These are phyloP conservation scores for Crocallis elinguaria DNA, from an alignment of 2,888 invertebrate species.

Conservation along the genomic window DNA sequence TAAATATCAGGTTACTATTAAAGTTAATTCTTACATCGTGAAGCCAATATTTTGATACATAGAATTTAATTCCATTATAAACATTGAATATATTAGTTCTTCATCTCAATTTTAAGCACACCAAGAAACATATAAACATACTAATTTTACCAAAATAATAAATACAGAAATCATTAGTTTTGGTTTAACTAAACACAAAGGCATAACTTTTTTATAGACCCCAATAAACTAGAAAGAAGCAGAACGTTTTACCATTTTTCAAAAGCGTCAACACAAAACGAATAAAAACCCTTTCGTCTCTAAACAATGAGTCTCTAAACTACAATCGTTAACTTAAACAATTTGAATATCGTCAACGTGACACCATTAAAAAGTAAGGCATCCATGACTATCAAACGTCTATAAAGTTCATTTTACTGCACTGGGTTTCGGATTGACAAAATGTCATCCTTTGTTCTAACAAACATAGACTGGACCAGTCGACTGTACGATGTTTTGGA, in stretches of 20 bases:
- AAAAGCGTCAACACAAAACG: constrained; percentile 4
- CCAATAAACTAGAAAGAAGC: constrained; percentile 13
- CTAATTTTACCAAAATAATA: not conserved
- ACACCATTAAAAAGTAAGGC: constrained; percentile 4
- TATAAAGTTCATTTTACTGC: not conserved
- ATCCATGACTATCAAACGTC: not conserved
- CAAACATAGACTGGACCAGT: too few relatives aligned
- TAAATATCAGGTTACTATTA: too few relatives aligned
- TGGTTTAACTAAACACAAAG: not conserved
- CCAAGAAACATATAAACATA: too few relatives aligned
- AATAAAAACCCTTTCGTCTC: constrained; percentile 11
- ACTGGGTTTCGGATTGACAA: too few relatives aligned
- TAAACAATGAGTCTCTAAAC: too few relatives aligned
- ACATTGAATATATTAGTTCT: too few relatives aligned
- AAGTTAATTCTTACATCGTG: too few relatives aligned
- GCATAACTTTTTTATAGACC: constrained; percentile 5
- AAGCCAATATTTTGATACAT: too few relatives aligned
- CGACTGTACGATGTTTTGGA: too few relatives aligned
- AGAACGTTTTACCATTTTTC: constrained; percentile 2
- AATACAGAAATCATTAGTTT: not conserved
- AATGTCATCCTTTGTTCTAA: too few relatives aligned
- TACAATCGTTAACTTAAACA: constrained; percentile 6
- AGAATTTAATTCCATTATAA: too few relatives aligned
- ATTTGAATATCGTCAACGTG: constrained; percentile 9
- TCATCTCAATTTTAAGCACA: too few relatives aligned